Evolutionary conservation across 2,113 vertebrate genomes (phyloP), one percentile per base, ranked within the genome.

Genomic region (Melanocharis versteri): DNA sequence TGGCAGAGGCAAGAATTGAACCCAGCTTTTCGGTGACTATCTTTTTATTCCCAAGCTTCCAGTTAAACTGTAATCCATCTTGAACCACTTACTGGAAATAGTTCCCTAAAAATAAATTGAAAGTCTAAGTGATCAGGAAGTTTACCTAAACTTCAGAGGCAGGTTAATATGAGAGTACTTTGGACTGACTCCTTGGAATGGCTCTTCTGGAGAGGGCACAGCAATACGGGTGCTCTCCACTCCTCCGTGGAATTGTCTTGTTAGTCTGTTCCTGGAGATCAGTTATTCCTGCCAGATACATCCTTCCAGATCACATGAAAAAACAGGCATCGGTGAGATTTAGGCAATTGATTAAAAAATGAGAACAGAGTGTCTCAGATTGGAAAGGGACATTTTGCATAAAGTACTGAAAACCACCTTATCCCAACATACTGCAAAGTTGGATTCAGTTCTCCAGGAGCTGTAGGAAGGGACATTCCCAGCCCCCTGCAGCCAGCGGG

Each of bases 1-100:
- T 96, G 95, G 93, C 92, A 95, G 83, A 96, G 88, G 87, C 85
- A 96, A 96, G 96, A 97, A 96, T 94, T 96, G 93, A 96, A 96
- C 93, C 89, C 96, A 97, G 92, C 92, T 96, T 97, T 96, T 57
- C 79, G 83, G 79, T 78, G 90, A 93, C 90, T 82, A 73, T 96
- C 83, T 91, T 91, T 82, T 87, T 88, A 88, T 96, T 96, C 96
- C 94, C 81, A 92, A 93, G 60, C 16, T 58, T 65, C 80, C 75
- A 93, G 58, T 94, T 92, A 93, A 96, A 94, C 47, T 96, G 35
- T 48, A 97, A 90, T 91, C 72, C 75, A 94, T 77, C 94, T 96
- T 96, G 72, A 97, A 95, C 48, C 78, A 95, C 82, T 96, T 97
- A 91, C 88, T 93, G 90, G 64, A 92, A 96, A 83, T 89, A 76